These are phyloP conservation scores for Actinostola sp. DNA, from an alignment of 92 coral and sea anemone genomes.

Conservation along the genomic window DNA sequence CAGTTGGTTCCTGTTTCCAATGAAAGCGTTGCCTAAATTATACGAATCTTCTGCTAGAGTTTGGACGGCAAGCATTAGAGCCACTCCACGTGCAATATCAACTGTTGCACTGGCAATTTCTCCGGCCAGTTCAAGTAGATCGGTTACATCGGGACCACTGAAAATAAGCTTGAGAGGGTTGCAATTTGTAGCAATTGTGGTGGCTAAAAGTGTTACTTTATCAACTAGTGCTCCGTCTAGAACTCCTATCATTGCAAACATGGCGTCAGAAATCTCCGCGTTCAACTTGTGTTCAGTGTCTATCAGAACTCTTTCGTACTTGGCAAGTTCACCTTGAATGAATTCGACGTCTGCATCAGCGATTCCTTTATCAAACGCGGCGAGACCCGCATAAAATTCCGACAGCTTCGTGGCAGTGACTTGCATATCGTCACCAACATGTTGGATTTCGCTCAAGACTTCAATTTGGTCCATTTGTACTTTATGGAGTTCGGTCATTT, in stretches of 20 bases:
- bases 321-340: conserved; percentile 24
- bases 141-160: conserved; percentile 30
- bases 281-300: conserved; percentile 7
- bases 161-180: conserved; percentile 43
- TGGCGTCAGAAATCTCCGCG: conserved; percentile 15
- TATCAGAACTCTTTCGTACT: conserved; percentile 1
- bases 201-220: conserved; percentile 8
- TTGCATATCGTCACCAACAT: conserved; percentile 22
- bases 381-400: conserved; percentile 27
- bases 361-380: conserved; percentile 45
- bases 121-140: conserved; percentile 30
- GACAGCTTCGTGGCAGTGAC: conserved; percentile 27
- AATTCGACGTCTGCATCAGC: conserved; percentile 46
- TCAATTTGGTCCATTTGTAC: conserved; percentile 34
- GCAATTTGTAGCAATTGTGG: conserved; percentile 22
- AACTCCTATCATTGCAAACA: conserved; percentile 7
- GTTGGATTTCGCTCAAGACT: conserved; percentile 28
- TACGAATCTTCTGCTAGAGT: conserved; percentile 15
- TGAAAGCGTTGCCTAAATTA: conserved; percentile 14
- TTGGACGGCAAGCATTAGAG: conserved; percentile 12
- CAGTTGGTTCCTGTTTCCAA: conserved; percentile 33
- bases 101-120: conserved; percentile 37
- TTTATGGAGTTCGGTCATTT: conserved; percentile 27
- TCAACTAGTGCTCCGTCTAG: conserved; percentile 21
- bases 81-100: conserved; percentile 3